Conservation (phyloP, 1,140 invertebrate genomes). For the Trachymyrmex cornetzi region DNA sequence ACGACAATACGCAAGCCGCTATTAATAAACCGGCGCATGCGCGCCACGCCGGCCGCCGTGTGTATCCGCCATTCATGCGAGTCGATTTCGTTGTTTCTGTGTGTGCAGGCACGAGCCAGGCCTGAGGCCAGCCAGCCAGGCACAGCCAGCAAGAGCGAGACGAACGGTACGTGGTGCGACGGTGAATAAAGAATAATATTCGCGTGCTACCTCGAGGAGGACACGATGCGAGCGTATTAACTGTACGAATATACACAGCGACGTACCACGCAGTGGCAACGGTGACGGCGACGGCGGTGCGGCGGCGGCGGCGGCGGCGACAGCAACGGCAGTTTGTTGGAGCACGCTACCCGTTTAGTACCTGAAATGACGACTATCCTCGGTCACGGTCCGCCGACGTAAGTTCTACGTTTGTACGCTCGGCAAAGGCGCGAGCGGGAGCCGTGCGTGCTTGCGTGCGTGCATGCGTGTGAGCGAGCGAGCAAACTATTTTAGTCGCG, state of each 20-base stretch:
- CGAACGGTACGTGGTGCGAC: constrained; percentile 80
- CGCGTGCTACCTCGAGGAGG: constrained; percentile 73
- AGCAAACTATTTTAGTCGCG: constrained; percentile 78
- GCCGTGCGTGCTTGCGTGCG: constrained; percentile 2
- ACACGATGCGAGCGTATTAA: constrained; percentile 81
- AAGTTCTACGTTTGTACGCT: constrained; percentile 73
- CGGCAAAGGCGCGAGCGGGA: constrained; percentile 10
- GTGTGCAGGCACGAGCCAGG: constrained; percentile 76
- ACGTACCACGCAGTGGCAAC: constrained; percentile 5
- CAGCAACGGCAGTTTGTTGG: neutral
- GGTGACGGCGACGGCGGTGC: no score
- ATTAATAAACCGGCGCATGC: constrained; percentile 84
- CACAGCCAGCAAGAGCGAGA: constrained; percentile 18
- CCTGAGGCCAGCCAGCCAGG: neutral
- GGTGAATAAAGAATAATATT: constrained; percentile 71
- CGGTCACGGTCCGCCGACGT: constrained; percentile 78
- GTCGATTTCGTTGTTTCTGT: constrained; percentile 83
- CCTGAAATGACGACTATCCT: constrained; percentile 80
- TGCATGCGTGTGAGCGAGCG: constrained; percentile 37
- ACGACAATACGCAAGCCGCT: constrained; percentile 77
- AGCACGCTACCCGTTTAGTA: constrained; percentile 41
- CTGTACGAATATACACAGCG: constrained; percentile 62
- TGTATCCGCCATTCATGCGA: constrained; percentile 85
- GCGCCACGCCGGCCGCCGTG: constrained; percentile 68
- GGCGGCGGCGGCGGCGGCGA: neutral